A percentile compares a stretch with the other conserved stretches of the same genome.
Conservation (phyloP, 2,797 vertebrate genomes). For the Natrix natrix region DNA sequence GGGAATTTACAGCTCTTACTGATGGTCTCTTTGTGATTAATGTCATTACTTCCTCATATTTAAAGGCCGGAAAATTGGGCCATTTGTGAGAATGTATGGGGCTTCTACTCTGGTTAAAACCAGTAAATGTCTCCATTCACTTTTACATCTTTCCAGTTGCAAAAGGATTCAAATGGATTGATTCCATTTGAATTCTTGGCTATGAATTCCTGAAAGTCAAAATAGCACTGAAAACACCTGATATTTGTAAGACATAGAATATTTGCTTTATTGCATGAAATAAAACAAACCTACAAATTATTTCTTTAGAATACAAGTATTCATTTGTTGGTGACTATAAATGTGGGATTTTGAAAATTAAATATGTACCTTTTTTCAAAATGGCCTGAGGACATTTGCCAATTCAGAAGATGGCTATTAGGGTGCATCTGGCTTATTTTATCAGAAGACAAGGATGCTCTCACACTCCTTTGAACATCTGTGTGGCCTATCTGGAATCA, state of each 20-base stretch:
- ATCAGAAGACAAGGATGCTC: neutral
- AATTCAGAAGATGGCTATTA: neutral
- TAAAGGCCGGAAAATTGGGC: no score
- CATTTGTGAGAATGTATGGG: slow-evolving; percentile 33
- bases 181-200: neutral
- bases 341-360: neutral
- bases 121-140: slow-evolving; percentile 26
- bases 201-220: neutral
- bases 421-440: neutral
- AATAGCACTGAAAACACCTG: neutral
- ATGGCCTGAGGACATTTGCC: neutral
- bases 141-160: slow-evolving; percentile 8
- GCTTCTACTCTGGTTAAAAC: slow-evolving; percentile 6
- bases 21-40: slow-evolving; percentile 35
- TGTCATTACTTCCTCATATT: slow-evolving; percentile 53
- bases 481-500: neutral
- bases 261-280: slow-evolving; percentile 21
- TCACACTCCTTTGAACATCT: neutral
- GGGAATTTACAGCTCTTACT: slow-evolving; percentile 44
- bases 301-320: neutral
- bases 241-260: slow-evolving; percentile 14
- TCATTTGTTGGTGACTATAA: neutral
- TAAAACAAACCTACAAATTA: neutral
- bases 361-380: neutral
- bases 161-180: neutral